Conservation (phyloP, 2,113 vertebrate species). For the Cyphomyrus plagiostoma region DNA sequence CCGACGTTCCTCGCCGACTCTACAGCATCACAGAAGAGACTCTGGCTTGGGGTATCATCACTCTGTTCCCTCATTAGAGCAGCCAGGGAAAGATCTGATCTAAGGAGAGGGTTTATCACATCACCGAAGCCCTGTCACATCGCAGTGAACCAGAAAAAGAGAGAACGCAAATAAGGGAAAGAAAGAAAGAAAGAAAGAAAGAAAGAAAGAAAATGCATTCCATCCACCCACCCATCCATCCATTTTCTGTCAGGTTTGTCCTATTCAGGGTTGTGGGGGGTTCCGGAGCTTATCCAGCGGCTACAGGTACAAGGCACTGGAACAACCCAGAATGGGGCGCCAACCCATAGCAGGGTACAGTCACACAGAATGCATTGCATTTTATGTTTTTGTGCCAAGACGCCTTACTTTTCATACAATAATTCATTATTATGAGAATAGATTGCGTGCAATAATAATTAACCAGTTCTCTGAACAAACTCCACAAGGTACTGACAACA, state of each 20-base stretch:
- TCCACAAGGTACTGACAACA: not conserved
- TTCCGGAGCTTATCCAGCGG: not conserved
- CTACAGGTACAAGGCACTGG: not conserved
- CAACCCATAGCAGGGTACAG: not conserved
- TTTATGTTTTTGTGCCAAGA: not conserved
- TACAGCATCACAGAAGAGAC: not conserved
- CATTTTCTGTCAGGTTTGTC: not conserved
- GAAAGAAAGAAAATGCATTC: no score
- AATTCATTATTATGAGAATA: not conserved
- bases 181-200: no score
- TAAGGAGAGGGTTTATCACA: not conserved
- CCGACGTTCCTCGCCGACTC: not conserved
- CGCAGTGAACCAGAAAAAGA: not conserved
- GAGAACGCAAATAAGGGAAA: not conserved
- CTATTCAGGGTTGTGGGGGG: not conserved
- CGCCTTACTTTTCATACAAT: not conserved
- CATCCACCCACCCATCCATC: not conserved
- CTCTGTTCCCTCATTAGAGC: not conserved
- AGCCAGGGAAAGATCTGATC: not conserved
- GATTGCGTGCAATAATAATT: not conserved
- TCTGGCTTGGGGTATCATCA: not conserved
- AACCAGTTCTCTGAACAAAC: not conserved
- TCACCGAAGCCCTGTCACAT: not conserved
- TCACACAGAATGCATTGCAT: not conserved
- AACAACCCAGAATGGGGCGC: not conserved